Conservation (phyloP, 1,140 invertebrate genomes). For the Vanessa tameamea region DNA sequence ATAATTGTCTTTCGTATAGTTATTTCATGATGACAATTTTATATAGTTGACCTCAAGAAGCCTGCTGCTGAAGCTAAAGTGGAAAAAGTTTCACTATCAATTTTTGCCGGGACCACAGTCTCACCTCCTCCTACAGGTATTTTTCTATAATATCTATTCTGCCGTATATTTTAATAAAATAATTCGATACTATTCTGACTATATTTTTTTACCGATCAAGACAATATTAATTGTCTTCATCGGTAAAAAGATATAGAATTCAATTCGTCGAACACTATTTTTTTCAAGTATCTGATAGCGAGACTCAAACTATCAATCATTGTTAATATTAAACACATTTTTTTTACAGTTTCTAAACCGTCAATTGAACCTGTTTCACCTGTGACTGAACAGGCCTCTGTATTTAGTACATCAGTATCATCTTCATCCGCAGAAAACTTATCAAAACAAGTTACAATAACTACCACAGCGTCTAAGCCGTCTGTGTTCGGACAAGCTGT, state of each 20-base stretch:
- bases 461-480: background rate
- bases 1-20: background rate
- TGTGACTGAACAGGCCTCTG: background rate
- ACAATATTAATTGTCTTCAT: no score
- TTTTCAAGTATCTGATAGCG: no score
- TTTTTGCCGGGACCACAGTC: conserved; percentile 43
- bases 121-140: conserved; percentile 28
- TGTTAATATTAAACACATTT: background rate
- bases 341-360: conserved; percentile 41
- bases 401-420: background rate
- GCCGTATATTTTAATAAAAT: no score
- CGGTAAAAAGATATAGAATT: no score
- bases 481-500: background rate
- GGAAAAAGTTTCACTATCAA: conserved; percentile 45
- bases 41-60: conserved; percentile 52
- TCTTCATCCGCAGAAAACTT: background rate
- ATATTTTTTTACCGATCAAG: no score
- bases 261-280: no score
- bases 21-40: background rate
- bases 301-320: no score
- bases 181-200: no score
- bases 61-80: conserved; percentile 42
- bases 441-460: background rate
- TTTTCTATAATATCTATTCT: no score
- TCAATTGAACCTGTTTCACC: conserved; percentile 12